Conservation (phyloP, 2,888 invertebrate genomes). For the Drosophila macrospina region DNA sequence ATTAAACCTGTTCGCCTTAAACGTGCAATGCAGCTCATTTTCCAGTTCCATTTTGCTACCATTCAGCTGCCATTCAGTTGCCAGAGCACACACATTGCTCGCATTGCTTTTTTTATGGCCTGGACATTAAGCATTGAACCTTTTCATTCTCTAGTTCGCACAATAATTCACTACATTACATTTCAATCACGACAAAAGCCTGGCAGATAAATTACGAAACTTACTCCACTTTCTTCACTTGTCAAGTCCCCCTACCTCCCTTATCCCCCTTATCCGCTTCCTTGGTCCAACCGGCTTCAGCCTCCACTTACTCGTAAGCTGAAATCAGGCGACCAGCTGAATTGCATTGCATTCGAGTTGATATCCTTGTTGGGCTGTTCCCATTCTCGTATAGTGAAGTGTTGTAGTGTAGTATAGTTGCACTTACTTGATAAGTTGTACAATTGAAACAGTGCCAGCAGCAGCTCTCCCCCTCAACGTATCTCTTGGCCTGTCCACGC, state of each 20-base stretch:
- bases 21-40: conserved; percentile 30
- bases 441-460: conserved; percentile 98
- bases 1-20: conserved; percentile 6
- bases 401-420: neutral
- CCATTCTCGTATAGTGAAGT: neutral
- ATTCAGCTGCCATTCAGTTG: neutral
- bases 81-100: conserved; percentile 2
- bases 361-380: conserved; percentile 4
- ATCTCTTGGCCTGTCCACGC: conserved; percentile 95
- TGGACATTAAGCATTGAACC: conserved; percentile 21
- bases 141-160: conserved; percentile 33
- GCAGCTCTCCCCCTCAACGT: conserved; percentile 96
- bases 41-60: conserved; percentile 40
- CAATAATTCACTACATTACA: conserved; percentile 62
- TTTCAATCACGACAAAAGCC: conserved; percentile 70
- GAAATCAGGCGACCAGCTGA: conserved; percentile 48
- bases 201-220: conserved; percentile 68
- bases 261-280: neutral
- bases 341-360: conserved; percentile 34
- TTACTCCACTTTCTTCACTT: conserved; percentile 31
- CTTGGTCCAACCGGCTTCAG: neutral
- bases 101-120: conserved; percentile 8
- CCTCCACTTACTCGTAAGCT: conserved; percentile 22
- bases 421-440: conserved; percentile 92
- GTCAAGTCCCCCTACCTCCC: neutral